These are phyloP conservation scores for Delphinus delphis DNA, from an alignment of 2,113 vertebrate genomes.

Conservation along the genomic window DNA sequence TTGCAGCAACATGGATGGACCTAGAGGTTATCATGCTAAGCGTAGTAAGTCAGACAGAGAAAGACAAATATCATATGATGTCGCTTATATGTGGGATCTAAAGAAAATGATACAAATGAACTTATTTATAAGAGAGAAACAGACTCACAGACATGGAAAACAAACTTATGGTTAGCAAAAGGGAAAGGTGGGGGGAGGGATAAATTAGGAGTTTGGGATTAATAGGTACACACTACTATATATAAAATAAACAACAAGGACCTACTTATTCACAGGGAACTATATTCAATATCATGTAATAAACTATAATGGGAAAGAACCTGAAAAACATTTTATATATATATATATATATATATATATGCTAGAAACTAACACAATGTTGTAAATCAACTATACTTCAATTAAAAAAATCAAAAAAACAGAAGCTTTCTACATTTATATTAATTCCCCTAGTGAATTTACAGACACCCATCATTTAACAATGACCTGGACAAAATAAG, in stretches of 20 bases:
- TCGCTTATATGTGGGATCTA: not conserved
- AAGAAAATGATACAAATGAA: not conserved
- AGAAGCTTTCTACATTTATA: not conserved
- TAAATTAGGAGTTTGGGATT: not conserved
- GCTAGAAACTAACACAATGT: too few species aligned
- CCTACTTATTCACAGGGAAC: too few species aligned
- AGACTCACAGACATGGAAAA: not conserved
- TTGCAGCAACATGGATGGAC: not conserved
- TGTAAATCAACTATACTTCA: too few species aligned
- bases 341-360: too few species aligned
- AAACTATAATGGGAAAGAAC: too few species aligned
- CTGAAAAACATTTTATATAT: too few species aligned
- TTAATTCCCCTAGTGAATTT: not conserved
- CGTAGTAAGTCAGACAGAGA: not conserved
- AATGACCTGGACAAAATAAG: not conserved
- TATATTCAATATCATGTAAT: too few species aligned
- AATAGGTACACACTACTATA: not conserved
- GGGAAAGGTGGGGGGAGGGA: not conserved
- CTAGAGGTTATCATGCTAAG: not conserved
- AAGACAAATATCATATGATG: not conserved
- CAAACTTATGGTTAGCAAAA: not conserved
- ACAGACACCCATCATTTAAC: not conserved
- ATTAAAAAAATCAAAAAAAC: not conserved
- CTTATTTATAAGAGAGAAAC: not conserved
- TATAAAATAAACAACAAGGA: too few species aligned